These are phyloP conservation scores for Mohoua ochrocephala DNA, from an alignment of 2,113 vertebrate genomes.

Conservation along the genomic window DNA sequence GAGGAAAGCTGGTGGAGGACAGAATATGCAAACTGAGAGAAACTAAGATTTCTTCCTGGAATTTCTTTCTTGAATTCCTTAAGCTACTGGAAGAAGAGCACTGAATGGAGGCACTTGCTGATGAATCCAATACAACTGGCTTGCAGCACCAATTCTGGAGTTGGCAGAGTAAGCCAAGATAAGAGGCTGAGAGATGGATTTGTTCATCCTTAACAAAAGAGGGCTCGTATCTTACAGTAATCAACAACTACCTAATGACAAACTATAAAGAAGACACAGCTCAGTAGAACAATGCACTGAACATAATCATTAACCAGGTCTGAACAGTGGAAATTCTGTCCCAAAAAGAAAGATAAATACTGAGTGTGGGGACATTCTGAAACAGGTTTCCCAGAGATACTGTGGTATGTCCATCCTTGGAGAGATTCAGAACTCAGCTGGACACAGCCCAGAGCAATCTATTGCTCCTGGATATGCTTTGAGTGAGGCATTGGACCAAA, in stretches of 20 bases:
- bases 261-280: not conserved
- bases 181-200: not conserved
- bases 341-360: not conserved
- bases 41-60: not conserved
- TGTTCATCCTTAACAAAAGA: not conserved
- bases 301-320: not conserved
- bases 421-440: not conserved
- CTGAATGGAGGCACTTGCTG: not conserved
- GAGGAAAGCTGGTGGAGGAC: not conserved
- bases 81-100: not conserved
- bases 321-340: not conserved
- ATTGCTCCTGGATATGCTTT: not conserved
- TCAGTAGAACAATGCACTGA: not conserved
- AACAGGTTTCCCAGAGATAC: not conserved
- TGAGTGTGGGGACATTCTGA: not conserved
- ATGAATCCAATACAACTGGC: not conserved
- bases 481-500: not conserved
- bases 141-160: not conserved
- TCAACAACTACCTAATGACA: not conserved
- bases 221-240: not conserved
- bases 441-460: not conserved
- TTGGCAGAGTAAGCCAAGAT: not conserved
- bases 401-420: not conserved
- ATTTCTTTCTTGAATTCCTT: not conserved
- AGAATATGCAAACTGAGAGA: not conserved